Percentiles rank a stretch among this genome's conserved stretches.
phyloP scores from a whole-genome alignment of 1,140 invertebrate species.

The Procambarus virginalis region DNA sequence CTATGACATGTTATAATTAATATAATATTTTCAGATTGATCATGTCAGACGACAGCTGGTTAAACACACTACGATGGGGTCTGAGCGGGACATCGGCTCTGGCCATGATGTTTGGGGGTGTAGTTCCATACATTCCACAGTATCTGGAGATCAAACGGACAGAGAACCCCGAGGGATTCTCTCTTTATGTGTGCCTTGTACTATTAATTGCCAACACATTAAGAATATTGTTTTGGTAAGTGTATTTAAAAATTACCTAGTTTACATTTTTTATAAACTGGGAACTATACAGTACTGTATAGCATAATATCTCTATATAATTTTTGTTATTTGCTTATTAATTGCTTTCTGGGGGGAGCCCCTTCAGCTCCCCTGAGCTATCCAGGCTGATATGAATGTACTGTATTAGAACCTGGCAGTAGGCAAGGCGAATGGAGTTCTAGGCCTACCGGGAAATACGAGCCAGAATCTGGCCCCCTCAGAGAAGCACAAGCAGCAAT shows the following conservation, averaged over 20 bases:
- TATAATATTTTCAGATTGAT: slow-evolving; percentile 21
- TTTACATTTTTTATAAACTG: too few species aligned
- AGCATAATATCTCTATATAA: too few species aligned
- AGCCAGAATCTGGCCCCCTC: too few species aligned
- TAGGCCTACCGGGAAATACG: too few species aligned
- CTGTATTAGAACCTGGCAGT: too few species aligned
- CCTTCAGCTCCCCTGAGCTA: too few species aligned
- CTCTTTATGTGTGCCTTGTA: slow-evolving; percentile 95
- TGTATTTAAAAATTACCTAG: slow-evolving; percentile 53
- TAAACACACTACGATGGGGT: slow-evolving; percentile 41
- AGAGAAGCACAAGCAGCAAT: too few species aligned
- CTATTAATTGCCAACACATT: slow-evolving; percentile 96
- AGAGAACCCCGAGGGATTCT: slow-evolving; percentile 96
- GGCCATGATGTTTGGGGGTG: slow-evolving; percentile 94
- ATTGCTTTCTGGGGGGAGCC: too few species aligned
- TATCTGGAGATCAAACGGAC: slow-evolving; percentile 93
- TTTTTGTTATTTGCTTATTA: too few species aligned
- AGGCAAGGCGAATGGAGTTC: too few species aligned
- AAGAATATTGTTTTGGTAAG: slow-evolving; percentile 97
- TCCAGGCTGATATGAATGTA: too few species aligned
- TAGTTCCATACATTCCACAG: slow-evolving; percentile 92
- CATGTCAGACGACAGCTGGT: slow-evolving; percentile 48
- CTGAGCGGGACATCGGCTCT: slow-evolving; percentile 47
- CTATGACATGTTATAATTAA: neutral
- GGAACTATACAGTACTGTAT: too few species aligned